A percentile compares a stretch with the other conserved stretches of the same genome.
phyloP scores from a whole-genome alignment of 2,113 vertebrate species.

The Actenoides hombroni region DNA sequence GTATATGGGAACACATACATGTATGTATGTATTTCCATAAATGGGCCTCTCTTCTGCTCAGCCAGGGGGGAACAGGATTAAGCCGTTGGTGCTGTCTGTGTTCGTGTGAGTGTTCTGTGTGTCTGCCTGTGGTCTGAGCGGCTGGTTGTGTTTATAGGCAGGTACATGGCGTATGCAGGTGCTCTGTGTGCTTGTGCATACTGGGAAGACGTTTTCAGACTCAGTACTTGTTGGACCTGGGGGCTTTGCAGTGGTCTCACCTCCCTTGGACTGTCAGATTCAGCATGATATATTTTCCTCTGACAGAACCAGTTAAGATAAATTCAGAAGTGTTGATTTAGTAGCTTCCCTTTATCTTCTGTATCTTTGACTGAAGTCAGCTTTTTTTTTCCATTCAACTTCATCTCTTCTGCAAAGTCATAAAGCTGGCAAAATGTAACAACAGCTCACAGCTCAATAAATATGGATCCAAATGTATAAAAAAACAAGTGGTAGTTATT shows the following conservation, averaged over 20 bases:
- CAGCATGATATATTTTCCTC: background rate
- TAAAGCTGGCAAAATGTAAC: background rate
- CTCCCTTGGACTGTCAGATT: background rate
- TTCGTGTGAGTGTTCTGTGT: background rate
- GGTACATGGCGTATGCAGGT: background rate
- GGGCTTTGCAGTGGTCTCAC: background rate
- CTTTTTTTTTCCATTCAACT: background rate
- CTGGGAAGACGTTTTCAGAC: background rate
- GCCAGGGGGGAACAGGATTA: background rate
- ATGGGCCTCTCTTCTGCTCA: background rate
- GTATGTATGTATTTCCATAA: background rate
- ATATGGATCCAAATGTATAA: background rate
- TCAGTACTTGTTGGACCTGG: background rate
- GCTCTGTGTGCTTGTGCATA: background rate
- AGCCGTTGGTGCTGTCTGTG: accelerated
- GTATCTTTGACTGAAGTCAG: background rate
- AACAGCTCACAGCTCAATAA: conserved; percentile 8
- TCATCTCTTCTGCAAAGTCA: background rate
- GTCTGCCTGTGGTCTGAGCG: background rate
- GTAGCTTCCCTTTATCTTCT: background rate
- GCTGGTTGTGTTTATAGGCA: accelerated
- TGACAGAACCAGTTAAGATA: background rate
- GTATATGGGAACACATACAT: too few relatives aligned
- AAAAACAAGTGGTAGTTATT: background rate
- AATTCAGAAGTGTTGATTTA: background rate